Conservation (phyloP, 1,140 invertebrate genomes). For the Nasonia longicornis region DNA sequence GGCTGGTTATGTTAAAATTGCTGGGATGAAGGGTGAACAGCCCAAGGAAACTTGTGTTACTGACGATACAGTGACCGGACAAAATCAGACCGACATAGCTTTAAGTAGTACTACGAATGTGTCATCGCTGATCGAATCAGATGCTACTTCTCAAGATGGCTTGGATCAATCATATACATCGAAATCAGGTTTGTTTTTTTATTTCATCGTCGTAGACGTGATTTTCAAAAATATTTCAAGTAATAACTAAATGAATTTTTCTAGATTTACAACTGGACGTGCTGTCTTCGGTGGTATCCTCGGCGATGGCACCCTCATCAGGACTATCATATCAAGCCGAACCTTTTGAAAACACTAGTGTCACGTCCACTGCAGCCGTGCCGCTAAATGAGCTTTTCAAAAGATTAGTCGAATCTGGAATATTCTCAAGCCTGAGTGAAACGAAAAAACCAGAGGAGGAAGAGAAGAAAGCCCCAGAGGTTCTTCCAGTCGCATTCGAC, state of each 20-base stretch:
- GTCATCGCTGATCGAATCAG: slow-evolving; percentile 52
- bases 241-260: slow-evolving; percentile 26
- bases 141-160: slow-evolving; percentile 63
- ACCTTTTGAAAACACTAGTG: slow-evolving; percentile 55
- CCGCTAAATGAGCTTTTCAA: slow-evolving; percentile 83
- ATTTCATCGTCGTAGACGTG: background rate
- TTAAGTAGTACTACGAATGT: slow-evolving; percentile 33
- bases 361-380: slow-evolving; percentile 58
- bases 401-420: slow-evolving; percentile 86
- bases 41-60: slow-evolving; percentile 55
- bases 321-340: slow-evolving; percentile 71
- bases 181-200: slow-evolving; percentile 55
- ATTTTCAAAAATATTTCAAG: background rate
- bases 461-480: slow-evolving; percentile 67
- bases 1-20: slow-evolving; percentile 77
- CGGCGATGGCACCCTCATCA: slow-evolving; percentile 72
- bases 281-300: slow-evolving; percentile 75
- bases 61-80: slow-evolving; percentile 36
- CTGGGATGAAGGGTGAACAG: slow-evolving; percentile 75
- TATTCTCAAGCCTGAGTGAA: slow-evolving; percentile 73
- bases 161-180: slow-evolving; percentile 54
- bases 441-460: slow-evolving; percentile 66
- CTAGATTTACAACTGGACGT: slow-evolving; percentile 71
- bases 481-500: slow-evolving; percentile 75
- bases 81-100: slow-evolving; percentile 18